These are phyloP conservation scores for Microcaecilia unicolor DNA, from an alignment of 2,797 vertebrate species.

Conservation along the genomic window DNA sequence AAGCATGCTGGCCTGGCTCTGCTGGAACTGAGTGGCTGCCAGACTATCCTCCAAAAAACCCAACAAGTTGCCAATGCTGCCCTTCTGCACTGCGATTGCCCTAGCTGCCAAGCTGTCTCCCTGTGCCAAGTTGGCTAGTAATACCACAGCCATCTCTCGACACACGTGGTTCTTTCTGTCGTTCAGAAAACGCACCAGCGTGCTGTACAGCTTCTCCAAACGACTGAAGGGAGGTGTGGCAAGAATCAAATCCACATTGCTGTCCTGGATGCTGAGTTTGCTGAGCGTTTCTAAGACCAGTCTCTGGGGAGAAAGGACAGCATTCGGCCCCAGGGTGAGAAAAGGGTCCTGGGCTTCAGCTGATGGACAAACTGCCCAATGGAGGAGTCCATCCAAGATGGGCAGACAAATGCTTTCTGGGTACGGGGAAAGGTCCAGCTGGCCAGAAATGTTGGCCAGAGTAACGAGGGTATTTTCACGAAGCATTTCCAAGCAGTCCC, in stretches of 20 bases:
- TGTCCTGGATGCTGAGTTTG: conserved; percentile 98
- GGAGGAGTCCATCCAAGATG: conserved; percentile 92
- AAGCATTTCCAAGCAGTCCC: conserved; percentile 96
- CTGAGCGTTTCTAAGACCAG: conserved; percentile 96
- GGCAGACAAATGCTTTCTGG: conserved; percentile 96
- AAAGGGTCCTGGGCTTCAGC: conserved; percentile 97
- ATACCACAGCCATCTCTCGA: conserved; percentile 97
- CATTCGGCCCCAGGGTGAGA: conserved; percentile 84
- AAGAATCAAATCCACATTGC: conserved; percentile 98
- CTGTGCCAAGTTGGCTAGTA: conserved; percentile 94
- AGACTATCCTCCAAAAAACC: conserved; percentile 97
- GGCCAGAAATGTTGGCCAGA: conserved; percentile 93
- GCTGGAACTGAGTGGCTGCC: conserved; percentile 94
- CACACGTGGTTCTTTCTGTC: conserved; percentile 95
- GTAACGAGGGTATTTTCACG: conserved; percentile 96
- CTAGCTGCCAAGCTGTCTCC: conserved; percentile 87
- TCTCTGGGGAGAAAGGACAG: conserved; percentile 94
- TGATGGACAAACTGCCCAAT: conserved; percentile 96
- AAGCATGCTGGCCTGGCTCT: conserved; percentile 87
- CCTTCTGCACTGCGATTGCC: conserved; percentile 89
- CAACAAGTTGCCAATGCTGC: conserved; percentile 92
- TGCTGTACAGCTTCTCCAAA: conserved; percentile 91
- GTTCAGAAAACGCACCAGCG: conserved; percentile 91
- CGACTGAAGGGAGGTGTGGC: conserved; percentile 92
- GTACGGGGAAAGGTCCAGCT: conserved; percentile 92